Conservation (phyloP, 2,113 vertebrate species). For the Anarhynchus alexandrinus region DNA sequence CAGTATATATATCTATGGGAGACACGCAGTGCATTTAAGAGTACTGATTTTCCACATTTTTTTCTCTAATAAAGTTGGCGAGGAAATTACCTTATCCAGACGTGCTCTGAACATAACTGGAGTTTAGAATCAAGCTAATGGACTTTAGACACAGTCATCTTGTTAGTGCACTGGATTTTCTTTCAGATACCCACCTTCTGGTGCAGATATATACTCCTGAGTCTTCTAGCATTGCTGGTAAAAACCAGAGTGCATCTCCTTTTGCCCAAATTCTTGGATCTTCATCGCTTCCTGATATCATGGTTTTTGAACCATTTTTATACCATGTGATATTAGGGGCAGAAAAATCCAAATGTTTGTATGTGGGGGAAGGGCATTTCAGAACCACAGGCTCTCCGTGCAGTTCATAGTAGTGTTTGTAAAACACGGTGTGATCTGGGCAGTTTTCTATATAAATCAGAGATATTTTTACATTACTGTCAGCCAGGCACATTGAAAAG, state of each 20-base stretch:
- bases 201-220: slow-evolving; percentile 84
- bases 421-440: slow-evolving; percentile 48
- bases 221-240: slow-evolving; percentile 79
- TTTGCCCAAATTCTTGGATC: slow-evolving; percentile 59
- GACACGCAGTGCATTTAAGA: not conserved
- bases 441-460: slow-evolving; percentile 61
- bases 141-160: not conserved
- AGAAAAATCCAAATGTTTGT: slow-evolving; percentile 29
- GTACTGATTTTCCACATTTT: not conserved
- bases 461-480: slow-evolving; percentile 35
- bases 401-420: slow-evolving; percentile 53
- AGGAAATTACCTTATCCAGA: not conserved
- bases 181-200: slow-evolving; percentile 69
- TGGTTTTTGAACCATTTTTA: slow-evolving; percentile 47
- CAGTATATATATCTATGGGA: not conserved
- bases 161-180: not conserved
- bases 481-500: not conserved
- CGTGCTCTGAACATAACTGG: not conserved
- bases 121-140: not conserved
- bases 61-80: not conserved
- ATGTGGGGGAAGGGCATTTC: slow-evolving; percentile 68
- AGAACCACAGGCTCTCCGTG: slow-evolving; percentile 83
- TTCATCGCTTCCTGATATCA: slow-evolving; percentile 23
- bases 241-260: slow-evolving; percentile 77
- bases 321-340: slow-evolving; percentile 63